A percentile compares a stretch with the other conserved stretches of the same genome.
Conservation (phyloP, 1,140 invertebrate genomes). For the Kradibia gibbosae region DNA sequence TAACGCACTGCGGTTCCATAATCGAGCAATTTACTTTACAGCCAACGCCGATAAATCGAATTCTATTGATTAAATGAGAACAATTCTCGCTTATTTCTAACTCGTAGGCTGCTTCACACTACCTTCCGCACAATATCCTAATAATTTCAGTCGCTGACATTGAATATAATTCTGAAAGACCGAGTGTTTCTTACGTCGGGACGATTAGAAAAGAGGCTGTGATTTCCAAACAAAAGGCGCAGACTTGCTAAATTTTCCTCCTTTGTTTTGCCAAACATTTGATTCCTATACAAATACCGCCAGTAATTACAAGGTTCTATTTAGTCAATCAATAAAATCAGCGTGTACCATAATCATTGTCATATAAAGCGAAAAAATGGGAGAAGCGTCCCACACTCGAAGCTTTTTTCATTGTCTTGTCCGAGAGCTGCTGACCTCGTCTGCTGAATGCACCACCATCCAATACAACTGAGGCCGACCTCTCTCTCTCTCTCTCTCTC, state of each 20-base stretch:
- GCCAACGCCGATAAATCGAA: no score
- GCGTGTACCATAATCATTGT: constrained; percentile 12
- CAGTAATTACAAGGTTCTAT: constrained; percentile 24
- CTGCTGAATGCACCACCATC: constrained; percentile 6
- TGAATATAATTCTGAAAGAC: not conserved
- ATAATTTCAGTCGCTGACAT: not conserved
- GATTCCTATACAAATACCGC: not conserved
- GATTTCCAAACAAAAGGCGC: not conserved
- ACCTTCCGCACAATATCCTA: not conserved
- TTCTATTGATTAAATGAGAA: no score
- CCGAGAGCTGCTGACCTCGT: constrained; percentile 17
- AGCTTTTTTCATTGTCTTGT: constrained; percentile 39
- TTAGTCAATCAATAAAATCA: constrained; percentile 18
- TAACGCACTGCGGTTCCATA: no score
- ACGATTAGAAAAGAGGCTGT: not conserved
- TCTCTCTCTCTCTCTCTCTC: not conserved
- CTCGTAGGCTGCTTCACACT: no score
- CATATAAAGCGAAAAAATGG: not conserved
- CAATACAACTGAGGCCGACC: not conserved
- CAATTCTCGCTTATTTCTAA: no score
- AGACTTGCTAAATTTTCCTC: not conserved
- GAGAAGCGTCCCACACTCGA: not conserved
- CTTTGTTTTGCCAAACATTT: not conserved
- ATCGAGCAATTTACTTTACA: no score
- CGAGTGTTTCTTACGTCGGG: not conserved